Evolutionary conservation across 1,140 invertebrate species (phyloP).

Genomic region (Oryctes rhinoceros): DNA sequence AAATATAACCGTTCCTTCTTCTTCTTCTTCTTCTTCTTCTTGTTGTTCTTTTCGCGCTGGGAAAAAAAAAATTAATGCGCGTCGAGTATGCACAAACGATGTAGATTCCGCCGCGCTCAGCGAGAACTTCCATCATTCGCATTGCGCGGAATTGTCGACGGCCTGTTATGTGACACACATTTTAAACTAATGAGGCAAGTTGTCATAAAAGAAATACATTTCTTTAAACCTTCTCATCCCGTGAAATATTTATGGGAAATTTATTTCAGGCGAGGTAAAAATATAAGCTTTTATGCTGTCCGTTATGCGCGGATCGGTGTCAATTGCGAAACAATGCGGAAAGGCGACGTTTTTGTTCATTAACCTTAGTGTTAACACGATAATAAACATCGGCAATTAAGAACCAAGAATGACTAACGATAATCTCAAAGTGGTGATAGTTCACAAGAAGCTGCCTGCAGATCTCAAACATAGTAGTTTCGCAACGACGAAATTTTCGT

Average conservation of each 20-base stretch:
- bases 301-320: not conserved
- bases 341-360: not conserved
- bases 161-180: conserved; percentile 14
- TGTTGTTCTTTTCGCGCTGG: not conserved
- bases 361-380: not conserved
- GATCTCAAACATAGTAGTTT: not conserved
- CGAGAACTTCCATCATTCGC: not conserved
- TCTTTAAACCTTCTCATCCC: not conserved
- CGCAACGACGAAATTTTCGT: not conserved
- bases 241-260: not conserved
- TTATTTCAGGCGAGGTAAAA: not conserved
- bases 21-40: not conserved
- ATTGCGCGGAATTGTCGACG: not conserved
- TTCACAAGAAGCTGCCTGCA: not conserved
- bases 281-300: not conserved
- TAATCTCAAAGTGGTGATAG: not conserved
- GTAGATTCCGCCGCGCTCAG: not conserved
- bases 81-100: not conserved
- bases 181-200: conserved; percentile 18
- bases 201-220: conserved; percentile 22
- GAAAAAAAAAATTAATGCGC: conserved; percentile 5
- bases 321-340: not conserved
- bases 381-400: not conserved
- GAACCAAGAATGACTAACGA: not conserved
- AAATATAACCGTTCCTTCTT: conserved; percentile 22